phyloP scores from a whole-genome alignment of 2,797 vertebrate genomes.

The Paedocypris micromegethes region DNA sequence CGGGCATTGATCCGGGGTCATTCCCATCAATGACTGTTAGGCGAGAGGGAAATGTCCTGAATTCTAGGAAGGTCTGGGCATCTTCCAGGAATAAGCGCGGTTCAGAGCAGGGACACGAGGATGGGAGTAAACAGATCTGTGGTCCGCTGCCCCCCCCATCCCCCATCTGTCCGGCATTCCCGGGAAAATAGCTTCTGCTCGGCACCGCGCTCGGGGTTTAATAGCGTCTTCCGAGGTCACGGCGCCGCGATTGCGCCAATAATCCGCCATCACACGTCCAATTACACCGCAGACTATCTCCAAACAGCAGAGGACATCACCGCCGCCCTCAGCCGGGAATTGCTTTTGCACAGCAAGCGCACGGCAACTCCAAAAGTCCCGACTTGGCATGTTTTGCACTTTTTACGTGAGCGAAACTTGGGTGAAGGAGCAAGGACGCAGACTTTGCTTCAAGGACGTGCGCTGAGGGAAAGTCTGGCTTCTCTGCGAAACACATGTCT shows the following conservation, averaged over 20 bases:
- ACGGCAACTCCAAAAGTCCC: not conserved
- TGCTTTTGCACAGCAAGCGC: constrained; percentile 26
- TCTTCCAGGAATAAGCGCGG: constrained; percentile 61
- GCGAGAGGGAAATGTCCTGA: constrained; percentile 37
- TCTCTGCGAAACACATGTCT: too few relatives aligned
- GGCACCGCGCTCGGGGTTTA: constrained; percentile 27
- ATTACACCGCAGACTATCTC: constrained; percentile 26
- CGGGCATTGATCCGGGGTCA: constrained; percentile 63
- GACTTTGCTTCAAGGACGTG: too few relatives aligned
- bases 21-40: constrained; percentile 38
- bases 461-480: too few relatives aligned
- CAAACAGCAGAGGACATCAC: not conserved
- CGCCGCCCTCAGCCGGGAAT: constrained; percentile 18
- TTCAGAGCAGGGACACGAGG: constrained; percentile 26
- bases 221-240: constrained; percentile 4
- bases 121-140: not conserved
- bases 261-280: constrained; percentile 10
- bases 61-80: constrained; percentile 61
- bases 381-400: too few relatives aligned
- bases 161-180: constrained; percentile 23
- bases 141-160: not conserved
- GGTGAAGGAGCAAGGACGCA: too few relatives aligned
- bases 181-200: constrained; percentile 26
- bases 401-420: not conserved
- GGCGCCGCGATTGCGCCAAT: not conserved